Evolutionary conservation across 2,797 vertebrate species (phyloP).

Genomic region (Parotocinclus haroldoi): DNA sequence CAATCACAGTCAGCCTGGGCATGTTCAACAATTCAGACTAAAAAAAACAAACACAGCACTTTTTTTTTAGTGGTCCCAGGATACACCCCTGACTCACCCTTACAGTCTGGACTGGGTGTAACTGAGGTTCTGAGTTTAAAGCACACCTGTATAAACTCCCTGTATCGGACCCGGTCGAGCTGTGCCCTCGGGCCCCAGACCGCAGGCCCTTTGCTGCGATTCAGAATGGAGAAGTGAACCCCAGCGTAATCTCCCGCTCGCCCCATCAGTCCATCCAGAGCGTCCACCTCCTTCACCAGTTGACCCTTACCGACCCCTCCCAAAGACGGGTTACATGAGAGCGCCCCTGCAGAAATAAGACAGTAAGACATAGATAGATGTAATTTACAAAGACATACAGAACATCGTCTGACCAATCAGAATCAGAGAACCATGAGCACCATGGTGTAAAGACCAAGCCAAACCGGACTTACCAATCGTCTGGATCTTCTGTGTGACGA

Average conservation of each 20-base stretch:
- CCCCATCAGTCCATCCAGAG: conserved; percentile 88
- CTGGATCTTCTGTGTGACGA: conserved; percentile 83
- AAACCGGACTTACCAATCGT: conserved; percentile 83
- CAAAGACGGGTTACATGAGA: conserved; percentile 96
- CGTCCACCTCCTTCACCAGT: conserved; percentile 90
- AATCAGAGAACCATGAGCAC: no score
- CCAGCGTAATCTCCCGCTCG: conserved; percentile 87
- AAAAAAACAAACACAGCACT: not conserved
- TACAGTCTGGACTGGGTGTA: not conserved
- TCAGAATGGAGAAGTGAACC: conserved; percentile 89
- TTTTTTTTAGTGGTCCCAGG: no score
- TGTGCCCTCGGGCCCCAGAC: conserved; percentile 96
- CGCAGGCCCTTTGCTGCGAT: conserved; percentile 88
- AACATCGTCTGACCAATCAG: no score
- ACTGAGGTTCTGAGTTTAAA: not conserved
- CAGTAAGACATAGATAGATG: not conserved
- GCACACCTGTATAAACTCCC: conserved; percentile 83
- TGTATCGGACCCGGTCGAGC: conserved; percentile 84
- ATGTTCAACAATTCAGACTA: conserved; percentile 85
- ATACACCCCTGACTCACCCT: not conserved
- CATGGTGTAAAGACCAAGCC: no score
- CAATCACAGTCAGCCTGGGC: conserved; percentile 79
- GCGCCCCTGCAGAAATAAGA: conserved; percentile 71
- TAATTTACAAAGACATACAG: not conserved
- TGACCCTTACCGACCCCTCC: conserved; percentile 96